Base-by-base conservation (phyloP, 1,140 invertebrate species). In the Drosophila prosaltans region DNA sequence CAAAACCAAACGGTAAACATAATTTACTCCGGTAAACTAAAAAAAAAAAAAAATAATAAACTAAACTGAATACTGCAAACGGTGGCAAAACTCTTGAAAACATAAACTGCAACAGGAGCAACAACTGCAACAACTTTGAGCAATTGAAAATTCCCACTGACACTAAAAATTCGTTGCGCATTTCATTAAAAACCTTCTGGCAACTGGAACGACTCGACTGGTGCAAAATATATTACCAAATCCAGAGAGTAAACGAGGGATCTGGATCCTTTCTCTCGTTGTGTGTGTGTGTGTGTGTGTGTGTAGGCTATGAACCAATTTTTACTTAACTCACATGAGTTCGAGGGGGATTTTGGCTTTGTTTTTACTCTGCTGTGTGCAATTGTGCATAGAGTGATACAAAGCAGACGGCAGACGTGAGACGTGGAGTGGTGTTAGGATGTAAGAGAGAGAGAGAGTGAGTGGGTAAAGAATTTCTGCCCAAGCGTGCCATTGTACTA, bases 341-440 rank as follows among this genome's bases (percentile, higher is more conserved):
- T 30, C 48, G 10, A 43, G 55, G 61, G 73, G 61, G 45, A 64
- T 62, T 64, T 45, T 58, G 65, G 78, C 78, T 75, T 82, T 81
- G 80, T 82, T 68, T 81, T 66, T 71, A 51, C 65, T 55, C 66
- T 80, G 58, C 64, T 70, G 77, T 81, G 78, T 86, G 81, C 71
- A 85, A 86, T 85, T 86, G 81, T 81, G 81, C 81, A 85, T 86
- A 72, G 65, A 85, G 61, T 69, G 82, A 85, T 82, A 86, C 81
- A 85, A 85, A 79, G 66, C 69, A 77, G 68, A 51, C 45, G 45
- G 63, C 69, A 77, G 68, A 51, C 45, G 45, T 51, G 45, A 51
- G 45, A 1, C 32, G 1, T 36, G 32, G 32, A 36, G 32, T 36
- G 6, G 3, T 6, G 6, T 7, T 36, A 36, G 32, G 32, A 36